Evolutionary conservation across 2,797 vertebrate species (phyloP), one percentile per base, ranked within the genome.

Genomic region (Oryzias dopingdopingensis): DNA sequence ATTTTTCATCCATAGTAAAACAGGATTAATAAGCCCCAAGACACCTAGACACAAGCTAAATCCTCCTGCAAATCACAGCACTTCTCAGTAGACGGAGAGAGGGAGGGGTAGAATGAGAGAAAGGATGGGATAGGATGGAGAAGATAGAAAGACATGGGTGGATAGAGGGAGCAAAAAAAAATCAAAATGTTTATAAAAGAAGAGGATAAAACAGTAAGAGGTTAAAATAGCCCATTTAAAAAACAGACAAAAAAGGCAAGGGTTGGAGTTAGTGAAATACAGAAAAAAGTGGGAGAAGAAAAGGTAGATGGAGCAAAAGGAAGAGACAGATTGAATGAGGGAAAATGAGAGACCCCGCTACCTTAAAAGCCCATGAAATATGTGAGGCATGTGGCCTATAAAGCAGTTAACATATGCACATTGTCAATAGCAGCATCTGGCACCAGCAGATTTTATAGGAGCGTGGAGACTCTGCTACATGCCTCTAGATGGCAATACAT

Each of bases 401-500:
- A 96, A 97, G 90, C 89, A 90, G 79, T 94, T 95, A 97, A 95
- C 95, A 96, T 98, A 96, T 95, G 95, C 93, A 95, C 92, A 94
- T 93, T 96, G 94, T 96, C 96, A 96, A 95, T 95, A 94, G 94
- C 89, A 91, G 94, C 96, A 98, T 95, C 95, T 98, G 97, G 85
- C 70, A 65, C 92, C 94, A 81, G 86, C 72, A 72, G 74, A 70
- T 88, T 88, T 88, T 89, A 90, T 89, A 86, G 87, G 85, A 81
- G 95, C 82, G 70, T 68, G 81, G 95, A 98, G 95, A 92, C 91
- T 93, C 91, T 83, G 72, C 20, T 91, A 90, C 88, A 90, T 74
- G 93, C 96, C 97, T 96, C 97, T 99, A 99, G 97, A 94, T 99
- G 97, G 96, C 96, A 97, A 98, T 97, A 92, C 94, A 93, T 94